These are phyloP conservation scores for Mythimna pallens DNA, from an alignment of 2,888 invertebrate genomes.

Conservation along the genomic window DNA sequence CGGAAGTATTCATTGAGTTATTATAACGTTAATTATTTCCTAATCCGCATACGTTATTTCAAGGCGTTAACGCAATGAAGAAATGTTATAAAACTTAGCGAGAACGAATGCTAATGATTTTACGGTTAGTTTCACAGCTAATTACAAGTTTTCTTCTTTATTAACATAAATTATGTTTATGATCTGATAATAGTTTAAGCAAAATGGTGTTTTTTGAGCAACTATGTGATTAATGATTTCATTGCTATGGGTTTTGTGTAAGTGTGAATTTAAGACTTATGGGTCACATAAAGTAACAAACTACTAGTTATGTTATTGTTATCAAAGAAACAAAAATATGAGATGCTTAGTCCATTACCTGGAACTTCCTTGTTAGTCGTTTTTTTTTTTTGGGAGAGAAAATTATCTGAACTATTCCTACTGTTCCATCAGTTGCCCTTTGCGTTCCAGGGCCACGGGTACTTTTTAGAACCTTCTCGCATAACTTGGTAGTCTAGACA, in stretches of 20 bases:
- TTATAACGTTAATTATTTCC: constrained; percentile 51
- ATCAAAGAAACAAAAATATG: not conserved
- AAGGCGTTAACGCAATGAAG: constrained; percentile 47
- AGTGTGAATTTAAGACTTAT: not conserved
- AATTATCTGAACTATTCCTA: too few species aligned
- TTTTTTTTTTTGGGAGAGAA: too few species aligned
- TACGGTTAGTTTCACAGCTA: constrained; percentile 36
- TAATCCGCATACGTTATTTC: constrained; percentile 50
- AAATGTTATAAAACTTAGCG: constrained; percentile 33
- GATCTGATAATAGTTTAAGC: constrained; percentile 8
- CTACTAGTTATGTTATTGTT: not conserved
- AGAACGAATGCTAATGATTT: constrained; percentile 44
- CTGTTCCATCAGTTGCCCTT: too few species aligned
- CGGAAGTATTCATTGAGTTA: constrained; percentile 52
- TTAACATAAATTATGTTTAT: constrained; percentile 23
- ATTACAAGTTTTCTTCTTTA: constrained; percentile 22
- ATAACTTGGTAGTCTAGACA: too few species aligned
- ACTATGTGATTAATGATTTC: not conserved
- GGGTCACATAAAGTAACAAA: not conserved
- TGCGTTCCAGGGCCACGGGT: too few species aligned
- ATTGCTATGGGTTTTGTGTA: not conserved
- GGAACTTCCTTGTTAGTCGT: too few species aligned
- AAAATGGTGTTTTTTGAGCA: constrained; percentile 9
- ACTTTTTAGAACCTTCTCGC: too few species aligned
- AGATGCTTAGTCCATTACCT: not conserved